A percentile compares a stretch with the other conserved stretches of the same genome.
Conservation (phyloP, 1,140 invertebrate species). For the Halictus rubicundus region DNA sequence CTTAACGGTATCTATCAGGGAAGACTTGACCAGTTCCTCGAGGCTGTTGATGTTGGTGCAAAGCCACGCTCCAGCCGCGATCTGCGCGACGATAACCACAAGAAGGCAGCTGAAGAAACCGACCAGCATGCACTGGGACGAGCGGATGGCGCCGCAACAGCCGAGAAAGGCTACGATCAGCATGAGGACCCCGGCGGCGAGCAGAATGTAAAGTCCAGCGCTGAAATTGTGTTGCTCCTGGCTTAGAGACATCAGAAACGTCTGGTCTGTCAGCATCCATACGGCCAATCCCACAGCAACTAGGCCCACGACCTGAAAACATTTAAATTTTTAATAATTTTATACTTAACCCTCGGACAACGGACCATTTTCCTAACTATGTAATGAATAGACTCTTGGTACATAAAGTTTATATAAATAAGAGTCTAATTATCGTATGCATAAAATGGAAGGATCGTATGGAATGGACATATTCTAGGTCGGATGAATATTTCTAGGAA, state of each 20-base stretch:
- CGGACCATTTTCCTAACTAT: too few species aligned
- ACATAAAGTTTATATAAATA: too few species aligned
- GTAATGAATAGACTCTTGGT: too few species aligned
- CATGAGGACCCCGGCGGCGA: slow-evolving; percentile 90
- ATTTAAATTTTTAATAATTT: neutral
- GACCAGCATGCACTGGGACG: slow-evolving; percentile 93
- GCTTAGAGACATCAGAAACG: slow-evolving; percentile 86
- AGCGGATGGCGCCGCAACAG: slow-evolving; percentile 93
- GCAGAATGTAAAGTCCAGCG: slow-evolving; percentile 87
- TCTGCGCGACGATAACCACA: slow-evolving; percentile 89
- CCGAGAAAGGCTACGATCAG: slow-evolving; percentile 93
- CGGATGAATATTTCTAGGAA: too few species aligned
- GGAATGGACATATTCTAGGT: too few species aligned
- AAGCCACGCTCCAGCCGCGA: slow-evolving; percentile 87
- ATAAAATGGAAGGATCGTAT: too few species aligned
- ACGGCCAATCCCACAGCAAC: slow-evolving; percentile 84
- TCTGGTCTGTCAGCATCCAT: slow-evolving; percentile 89
- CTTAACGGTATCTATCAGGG: slow-evolving; percentile 84
- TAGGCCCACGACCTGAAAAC: slow-evolving; percentile 87
- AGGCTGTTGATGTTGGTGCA: slow-evolving; percentile 86
- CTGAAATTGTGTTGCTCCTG: slow-evolving; percentile 86
- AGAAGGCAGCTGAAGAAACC: slow-evolving; percentile 88
- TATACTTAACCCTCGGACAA: too few species aligned
- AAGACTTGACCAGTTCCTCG: slow-evolving; percentile 83
- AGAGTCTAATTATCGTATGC: too few species aligned